A percentile compares a stretch with the other conserved stretches of the same genome.
Evolutionary conservation across 2,888 invertebrate species (phyloP).

Genomic region (Sipha maydis): DNA sequence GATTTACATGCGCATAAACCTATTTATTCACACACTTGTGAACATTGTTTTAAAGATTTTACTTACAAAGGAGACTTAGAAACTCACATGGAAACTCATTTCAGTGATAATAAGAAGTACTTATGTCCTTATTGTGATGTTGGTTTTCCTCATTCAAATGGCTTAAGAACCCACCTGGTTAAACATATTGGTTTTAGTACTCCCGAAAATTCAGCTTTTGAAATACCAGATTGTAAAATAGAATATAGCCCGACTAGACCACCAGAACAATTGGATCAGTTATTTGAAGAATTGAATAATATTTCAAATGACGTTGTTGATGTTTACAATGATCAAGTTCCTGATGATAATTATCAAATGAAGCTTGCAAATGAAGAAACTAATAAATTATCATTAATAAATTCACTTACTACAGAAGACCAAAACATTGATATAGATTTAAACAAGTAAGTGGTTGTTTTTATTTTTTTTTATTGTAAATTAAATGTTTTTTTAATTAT

Average conservation of each 20-base stretch:
- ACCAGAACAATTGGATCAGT: conserved; percentile 38
- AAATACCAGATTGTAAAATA: conserved; percentile 1
- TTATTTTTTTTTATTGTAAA: background rate
- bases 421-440: background rate
- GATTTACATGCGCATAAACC: conserved; percentile 21
- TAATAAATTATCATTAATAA: background rate
- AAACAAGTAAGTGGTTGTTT: conserved; percentile 18
- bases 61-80: conserved; percentile 22
- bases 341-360: conserved; percentile 11
- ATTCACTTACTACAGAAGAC: background rate
- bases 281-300: conserved; percentile 37
- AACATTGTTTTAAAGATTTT: conserved; percentile 43
- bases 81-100: conserved; percentile 16
- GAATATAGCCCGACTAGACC: conserved; percentile 33
- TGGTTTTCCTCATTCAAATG: conserved; percentile 46
- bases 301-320: background rate
- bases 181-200: conserved; percentile 25
- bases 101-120: conserved; percentile 27
- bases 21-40: conserved; percentile 4
- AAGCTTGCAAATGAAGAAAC: background rate
- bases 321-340: conserved; percentile 9
- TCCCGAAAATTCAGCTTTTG: conserved; percentile 4
- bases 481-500: background rate
- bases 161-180: conserved; percentile 36
- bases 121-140: conserved; percentile 57